These are phyloP conservation scores for Cyprinodon diabolis DNA, from an alignment of 2,797 vertebrate species.

Conservation along the genomic window DNA sequence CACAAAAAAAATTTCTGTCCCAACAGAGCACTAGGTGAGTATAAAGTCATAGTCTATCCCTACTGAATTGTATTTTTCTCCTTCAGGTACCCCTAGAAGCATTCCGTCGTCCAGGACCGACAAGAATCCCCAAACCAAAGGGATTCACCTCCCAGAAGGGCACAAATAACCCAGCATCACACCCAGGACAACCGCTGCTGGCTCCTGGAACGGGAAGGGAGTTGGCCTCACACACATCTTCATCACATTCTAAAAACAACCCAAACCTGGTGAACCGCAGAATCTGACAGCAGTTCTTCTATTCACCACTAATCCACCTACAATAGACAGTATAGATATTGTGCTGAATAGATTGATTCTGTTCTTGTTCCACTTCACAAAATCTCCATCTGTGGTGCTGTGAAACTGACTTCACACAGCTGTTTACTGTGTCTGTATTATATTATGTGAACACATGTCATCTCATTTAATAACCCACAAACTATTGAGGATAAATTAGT, in stretches of 20 bases:
- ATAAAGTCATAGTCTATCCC: not conserved
- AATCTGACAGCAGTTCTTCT: slow-evolving; percentile 45
- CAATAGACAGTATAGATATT: not conserved
- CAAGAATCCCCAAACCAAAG: slow-evolving; percentile 90
- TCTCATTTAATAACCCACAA: slow-evolving; percentile 6
- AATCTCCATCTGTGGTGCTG: slow-evolving; percentile 44
- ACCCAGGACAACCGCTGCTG: slow-evolving; percentile 21
- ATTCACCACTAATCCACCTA: not conserved
- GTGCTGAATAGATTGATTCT: not conserved
- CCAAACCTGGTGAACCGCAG: slow-evolving; percentile 67
- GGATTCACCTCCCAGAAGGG: slow-evolving; percentile 75
- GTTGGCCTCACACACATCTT: slow-evolving; percentile 12
- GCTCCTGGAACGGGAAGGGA: slow-evolving; percentile 40
- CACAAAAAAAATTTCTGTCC: not conserved
- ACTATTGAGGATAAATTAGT: not conserved
- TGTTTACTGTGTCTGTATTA: slow-evolving; percentile 5
- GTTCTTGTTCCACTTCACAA: not conserved
- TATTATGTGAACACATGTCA: slow-evolving; percentile 15
- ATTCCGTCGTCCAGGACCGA: slow-evolving; percentile 82
- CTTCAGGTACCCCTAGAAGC: slow-evolving; percentile 86
- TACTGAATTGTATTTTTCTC: slow-evolving; percentile 13
- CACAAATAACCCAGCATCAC: slow-evolving; percentile 52
- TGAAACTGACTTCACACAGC: slow-evolving; percentile 17
- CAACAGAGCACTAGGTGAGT: too few relatives aligned
- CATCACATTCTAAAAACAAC: slow-evolving; percentile 60